Base-by-base conservation (phyloP, 1,140 invertebrate genomes). In the Drosophila nasuta region DNA sequence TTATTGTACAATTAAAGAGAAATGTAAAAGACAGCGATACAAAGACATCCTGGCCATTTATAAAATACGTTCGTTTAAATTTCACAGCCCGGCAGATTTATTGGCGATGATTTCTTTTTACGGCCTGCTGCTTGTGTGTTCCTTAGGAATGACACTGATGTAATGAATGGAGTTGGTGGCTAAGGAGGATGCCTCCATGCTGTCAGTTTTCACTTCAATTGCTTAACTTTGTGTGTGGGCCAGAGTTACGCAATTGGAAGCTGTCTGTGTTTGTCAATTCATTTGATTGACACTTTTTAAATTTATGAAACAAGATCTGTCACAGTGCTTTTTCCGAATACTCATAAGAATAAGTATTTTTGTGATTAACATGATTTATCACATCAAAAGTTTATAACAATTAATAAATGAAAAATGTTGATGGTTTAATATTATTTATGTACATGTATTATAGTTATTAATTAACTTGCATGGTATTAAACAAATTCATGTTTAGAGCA, bases 1-100 rank as follows among this genome's bases (percentile, higher is more conserved):
- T 86, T 82, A 82, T 88, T 88, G 83, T 80, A 87, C 79, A 87
- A 87, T 88, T 80, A 82, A 83, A 79, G 45, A 54, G 69, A 85
- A 75, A 85, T 81, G 77, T 60, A 51, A 54, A 64, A 64, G 67
- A 79, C 77, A 77, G 52, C 59, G 17, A 51, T 65, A 87, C 83
- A 82, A 87, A 88, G 73, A 82, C 35, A 45, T 15, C n/a, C 49
- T 17, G 46, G 5, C 46, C 71, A 79, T 79, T 82, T 78, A 82
- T 82, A 78, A 82, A 45, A 54, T 56, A 48, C 49, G 41, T 38
- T 66, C 41, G 73, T 63, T 71, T 80, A 72, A 73, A 77, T 85
- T 77, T 85, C 81, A 62, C 68, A 74, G 43, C 49, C 63, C 67
- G 43, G 60, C 54, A 63, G 81, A 88, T 88, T 83, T 88, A 88